These are phyloP conservation scores for Serinus canaria DNA, from an alignment of 2,113 vertebrate genomes.

Conservation along the genomic window DNA sequence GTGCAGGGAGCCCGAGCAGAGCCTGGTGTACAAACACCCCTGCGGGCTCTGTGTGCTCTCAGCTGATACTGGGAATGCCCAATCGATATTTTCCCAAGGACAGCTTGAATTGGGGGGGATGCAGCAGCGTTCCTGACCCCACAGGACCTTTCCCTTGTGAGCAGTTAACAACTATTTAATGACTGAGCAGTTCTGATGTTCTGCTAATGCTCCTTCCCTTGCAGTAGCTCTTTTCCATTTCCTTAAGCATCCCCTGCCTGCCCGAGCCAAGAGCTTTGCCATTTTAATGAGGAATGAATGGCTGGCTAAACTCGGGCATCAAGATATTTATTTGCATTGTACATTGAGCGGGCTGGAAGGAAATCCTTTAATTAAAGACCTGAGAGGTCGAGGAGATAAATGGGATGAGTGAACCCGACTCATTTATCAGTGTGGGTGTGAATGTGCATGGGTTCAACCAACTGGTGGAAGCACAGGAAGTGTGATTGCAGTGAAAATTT, in stretches of 20 bases:
- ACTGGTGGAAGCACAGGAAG: neutral
- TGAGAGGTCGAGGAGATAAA: neutral
- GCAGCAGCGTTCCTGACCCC: neutral
- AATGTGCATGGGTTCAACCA: neutral
- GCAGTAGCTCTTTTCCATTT: neutral
- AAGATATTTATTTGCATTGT: neutral
- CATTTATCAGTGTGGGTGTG: neutral
- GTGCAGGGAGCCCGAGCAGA: neutral
- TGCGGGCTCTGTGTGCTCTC: fast-evolving
- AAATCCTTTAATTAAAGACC: constrained; percentile 32
- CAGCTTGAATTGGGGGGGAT: neutral
- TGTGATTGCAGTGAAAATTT: neutral
- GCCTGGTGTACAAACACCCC: fast-evolving
- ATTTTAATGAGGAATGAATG: constrained; percentile 41
- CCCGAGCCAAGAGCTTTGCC: neutral
- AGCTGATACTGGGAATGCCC: neutral
- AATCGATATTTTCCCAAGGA: fast-evolving
- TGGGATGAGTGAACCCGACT: neutral
- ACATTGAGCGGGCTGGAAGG: neutral
- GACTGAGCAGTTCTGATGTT: neutral
- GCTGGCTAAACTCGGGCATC: neutral
- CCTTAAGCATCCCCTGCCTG: neutral
- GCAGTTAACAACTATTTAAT: neutral
- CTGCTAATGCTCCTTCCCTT: neutral
- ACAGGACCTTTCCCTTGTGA: neutral